These are phyloP conservation scores for Drosophila cognata DNA, from an alignment of 2,888 invertebrate genomes.

Conservation along the genomic window DNA sequence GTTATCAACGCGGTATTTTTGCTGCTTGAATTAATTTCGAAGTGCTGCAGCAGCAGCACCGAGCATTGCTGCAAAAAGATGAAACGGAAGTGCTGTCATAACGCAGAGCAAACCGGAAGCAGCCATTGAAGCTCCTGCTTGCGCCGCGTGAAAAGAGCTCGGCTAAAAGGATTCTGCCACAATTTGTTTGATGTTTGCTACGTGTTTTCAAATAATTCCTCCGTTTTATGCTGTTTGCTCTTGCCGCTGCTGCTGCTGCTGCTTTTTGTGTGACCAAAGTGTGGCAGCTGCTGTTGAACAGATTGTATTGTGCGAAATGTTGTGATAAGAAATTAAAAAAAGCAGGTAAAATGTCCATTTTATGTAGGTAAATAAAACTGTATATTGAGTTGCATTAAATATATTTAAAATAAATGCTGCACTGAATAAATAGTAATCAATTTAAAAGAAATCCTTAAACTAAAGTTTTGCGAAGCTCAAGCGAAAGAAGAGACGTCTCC, in stretches of 20 bases:
- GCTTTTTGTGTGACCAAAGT: slow-evolving; percentile 37
- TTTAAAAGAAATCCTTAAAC: background rate
- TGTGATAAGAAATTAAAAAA: slow-evolving; percentile 34
- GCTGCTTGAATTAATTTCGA: slow-evolving; percentile 76
- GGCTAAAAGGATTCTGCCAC: slow-evolving; percentile 77
- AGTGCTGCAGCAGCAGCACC: slow-evolving; percentile 31
- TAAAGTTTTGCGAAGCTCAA: background rate
- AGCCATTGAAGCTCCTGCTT: slow-evolving; percentile 60
- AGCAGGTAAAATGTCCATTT: slow-evolving; percentile 10
- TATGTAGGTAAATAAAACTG: background rate
- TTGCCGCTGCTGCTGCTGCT: slow-evolving; percentile 10
- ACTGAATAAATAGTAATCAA: background rate
- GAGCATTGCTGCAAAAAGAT: slow-evolving; percentile 14
- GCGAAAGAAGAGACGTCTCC: no score
- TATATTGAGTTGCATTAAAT: background rate
- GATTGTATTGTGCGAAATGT: slow-evolving; percentile 18
- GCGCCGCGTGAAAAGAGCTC: slow-evolving; percentile 64
- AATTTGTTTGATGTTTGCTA: slow-evolving; percentile 79
- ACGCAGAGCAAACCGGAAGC: slow-evolving; percentile 73
- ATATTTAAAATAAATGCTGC: background rate
- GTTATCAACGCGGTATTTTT: slow-evolving; percentile 73
- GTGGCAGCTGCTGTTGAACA: slow-evolving; percentile 50
- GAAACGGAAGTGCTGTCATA: slow-evolving; percentile 69
- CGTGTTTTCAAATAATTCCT: slow-evolving; percentile 74
- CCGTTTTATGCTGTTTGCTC: slow-evolving; percentile 57